Base-by-base conservation (phyloP, 2,888 invertebrate species). In the Spisula subtruncata region DNA sequence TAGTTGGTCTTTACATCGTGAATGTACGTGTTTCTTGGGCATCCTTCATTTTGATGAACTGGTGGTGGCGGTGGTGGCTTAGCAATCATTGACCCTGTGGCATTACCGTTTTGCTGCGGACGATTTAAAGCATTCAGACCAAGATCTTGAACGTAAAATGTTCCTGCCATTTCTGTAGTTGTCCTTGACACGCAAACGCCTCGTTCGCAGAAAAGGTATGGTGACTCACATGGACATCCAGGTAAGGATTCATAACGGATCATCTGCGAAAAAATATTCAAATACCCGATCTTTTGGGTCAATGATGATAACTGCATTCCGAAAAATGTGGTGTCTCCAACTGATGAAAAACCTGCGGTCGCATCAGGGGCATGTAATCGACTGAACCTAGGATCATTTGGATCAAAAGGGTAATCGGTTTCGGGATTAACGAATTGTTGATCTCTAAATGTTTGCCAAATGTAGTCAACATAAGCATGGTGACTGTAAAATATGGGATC, bases 401-500 rank as follows among this genome's bases (percentile, higher is more conserved):
- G 79, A 54, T 80, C 84, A 79, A 51, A 91, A 0, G 91, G 89
- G 75, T 91, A 90, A 32, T 92, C 92, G 0, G 41, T 81, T 25
- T 75, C 83, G 10, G 92, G 91, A 16, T 85, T 51, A 5, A 89
- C 87, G 18, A 35, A 10, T 48, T 92, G 92, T 8, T 46, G 32
- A 12, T 66, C 71, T 20, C 94, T 84, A 88, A 94, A 95, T 41
- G 89, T 81, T 80, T 94, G 93, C 94, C 94, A 95, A 4, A 95
- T 88, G 83, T 92, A 90, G 84, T 95, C 95, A 16, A 94, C 93
- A 83, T 92, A 95, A 2, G 92, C 86, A 84, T 94, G 94, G 81
- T 94, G 93, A 41, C 94, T 84, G 90, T 93, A 95, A 88, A 95
- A 95, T 60, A 94, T 81, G 0, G 94, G 94, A 81, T 95, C 95